These are phyloP conservation scores for Lepidurus arcticus DNA, from an alignment of 1,140 invertebrate genomes.

Conservation along the genomic window DNA sequence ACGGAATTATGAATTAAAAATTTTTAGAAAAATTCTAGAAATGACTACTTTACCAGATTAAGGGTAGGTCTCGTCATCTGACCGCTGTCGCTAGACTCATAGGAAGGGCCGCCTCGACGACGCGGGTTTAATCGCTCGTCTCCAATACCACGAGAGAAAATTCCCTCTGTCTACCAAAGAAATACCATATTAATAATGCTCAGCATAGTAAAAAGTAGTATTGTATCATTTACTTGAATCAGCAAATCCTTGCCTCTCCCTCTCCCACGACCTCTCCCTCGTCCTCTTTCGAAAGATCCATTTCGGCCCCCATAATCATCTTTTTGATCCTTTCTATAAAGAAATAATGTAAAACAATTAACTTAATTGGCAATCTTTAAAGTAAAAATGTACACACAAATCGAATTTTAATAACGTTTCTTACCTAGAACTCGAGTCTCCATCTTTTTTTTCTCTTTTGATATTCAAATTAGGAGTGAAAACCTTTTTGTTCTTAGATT, in stretches of 20 bases:
- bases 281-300: not conserved
- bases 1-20: not conserved
- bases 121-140: not conserved
- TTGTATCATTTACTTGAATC: not conserved
- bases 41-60: not conserved
- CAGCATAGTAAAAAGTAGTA: not conserved
- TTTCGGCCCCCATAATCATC: not conserved
- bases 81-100: not conserved
- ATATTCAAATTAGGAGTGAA: not conserved
- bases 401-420: not conserved
- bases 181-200: not conserved
- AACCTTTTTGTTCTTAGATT: not conserved
- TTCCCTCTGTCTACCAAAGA: not conserved
- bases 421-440: not conserved
- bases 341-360: not conserved
- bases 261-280: not conserved
- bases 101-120: not conserved
- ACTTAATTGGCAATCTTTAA: no score
- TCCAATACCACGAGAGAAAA: constrained; percentile 9
- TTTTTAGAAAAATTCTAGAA: not conserved
- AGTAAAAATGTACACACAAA: no score
- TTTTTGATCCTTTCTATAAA: not conserved
- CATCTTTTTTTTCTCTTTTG: not conserved
- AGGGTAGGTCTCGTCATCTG: not conserved
- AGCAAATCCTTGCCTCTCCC: not conserved